These are phyloP conservation scores for Elephas maximus DNA, from an alignment of 2,113 vertebrate genomes.

Conservation along the genomic window DNA sequence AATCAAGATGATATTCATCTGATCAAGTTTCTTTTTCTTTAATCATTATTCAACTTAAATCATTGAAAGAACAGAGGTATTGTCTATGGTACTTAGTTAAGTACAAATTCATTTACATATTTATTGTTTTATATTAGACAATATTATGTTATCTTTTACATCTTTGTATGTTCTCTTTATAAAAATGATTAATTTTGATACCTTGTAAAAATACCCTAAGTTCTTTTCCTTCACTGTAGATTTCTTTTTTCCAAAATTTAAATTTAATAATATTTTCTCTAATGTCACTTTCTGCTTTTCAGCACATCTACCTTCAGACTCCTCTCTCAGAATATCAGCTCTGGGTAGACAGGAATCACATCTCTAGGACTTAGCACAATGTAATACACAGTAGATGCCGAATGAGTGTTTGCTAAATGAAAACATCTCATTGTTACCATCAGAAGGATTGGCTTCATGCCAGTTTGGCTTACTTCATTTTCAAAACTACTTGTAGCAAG, in stretches of 20 bases:
- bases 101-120: neutral
- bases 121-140: neutral
- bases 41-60: neutral
- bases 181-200: neutral
- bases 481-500: neutral
- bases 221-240: neutral
- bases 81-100: neutral
- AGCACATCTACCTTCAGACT: neutral
- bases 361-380: neutral
- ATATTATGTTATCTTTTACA: neutral
- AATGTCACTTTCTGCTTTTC: neutral
- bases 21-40: neutral
- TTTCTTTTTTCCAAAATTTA: neutral
- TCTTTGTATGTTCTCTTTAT: neutral
- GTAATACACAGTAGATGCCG: neutral
- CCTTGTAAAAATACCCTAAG: neutral
- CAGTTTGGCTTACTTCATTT: neutral
- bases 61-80: neutral
- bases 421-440: neutral
- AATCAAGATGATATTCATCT: neutral
- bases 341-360: neutral
- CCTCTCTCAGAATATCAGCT: neutral
- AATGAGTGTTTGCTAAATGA: neutral
- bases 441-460: neutral
- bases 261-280: neutral